These are phyloP conservation scores for Sinodicranocentrus sp. DNA, from an alignment of 2,888 invertebrate genomes.

Conservation along the genomic window DNA sequence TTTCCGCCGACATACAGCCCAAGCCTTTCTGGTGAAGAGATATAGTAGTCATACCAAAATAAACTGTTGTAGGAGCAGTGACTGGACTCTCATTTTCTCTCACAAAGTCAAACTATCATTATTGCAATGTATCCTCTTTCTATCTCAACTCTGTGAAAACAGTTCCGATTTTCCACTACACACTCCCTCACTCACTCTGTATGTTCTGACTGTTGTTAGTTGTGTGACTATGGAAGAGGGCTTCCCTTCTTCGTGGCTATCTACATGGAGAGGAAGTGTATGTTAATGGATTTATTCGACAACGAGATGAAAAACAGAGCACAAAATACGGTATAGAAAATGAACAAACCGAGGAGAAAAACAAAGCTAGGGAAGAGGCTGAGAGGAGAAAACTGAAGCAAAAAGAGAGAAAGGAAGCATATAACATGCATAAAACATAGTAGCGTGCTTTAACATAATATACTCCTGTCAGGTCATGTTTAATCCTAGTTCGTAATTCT, in stretches of 20 bases:
- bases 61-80: neutral
- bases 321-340: slow-evolving; percentile 44
- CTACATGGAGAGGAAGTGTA: neutral
- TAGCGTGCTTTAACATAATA: slow-evolving; percentile 68
- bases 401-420: slow-evolving; percentile 32
- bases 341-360: slow-evolving; percentile 14
- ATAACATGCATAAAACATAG: slow-evolving; percentile 66
- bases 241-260: neutral
- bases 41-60: neutral
- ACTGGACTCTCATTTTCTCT: slow-evolving; percentile 48
- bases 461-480: slow-evolving; percentile 68
- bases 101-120: slow-evolving; percentile 57
- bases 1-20: too few relatives aligned
- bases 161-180: neutral
- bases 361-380: neutral
- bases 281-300: slow-evolving; percentile 67
- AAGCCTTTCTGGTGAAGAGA: too few relatives aligned
- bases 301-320: slow-evolving; percentile 63
- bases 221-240: neutral
- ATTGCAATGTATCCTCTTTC: slow-evolving; percentile 39
- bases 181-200: too few relatives aligned
- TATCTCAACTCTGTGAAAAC: slow-evolving; percentile 7
- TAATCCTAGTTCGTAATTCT: slow-evolving; percentile 70
- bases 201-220: too few relatives aligned
- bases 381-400: slow-evolving; percentile 3